Evolutionary conservation across 37 sponge, comb jelly and placozoan genomes (phyloP), one percentile per base, ranked within the genome.

Genomic region (Hexactinellida sp.): DNA sequence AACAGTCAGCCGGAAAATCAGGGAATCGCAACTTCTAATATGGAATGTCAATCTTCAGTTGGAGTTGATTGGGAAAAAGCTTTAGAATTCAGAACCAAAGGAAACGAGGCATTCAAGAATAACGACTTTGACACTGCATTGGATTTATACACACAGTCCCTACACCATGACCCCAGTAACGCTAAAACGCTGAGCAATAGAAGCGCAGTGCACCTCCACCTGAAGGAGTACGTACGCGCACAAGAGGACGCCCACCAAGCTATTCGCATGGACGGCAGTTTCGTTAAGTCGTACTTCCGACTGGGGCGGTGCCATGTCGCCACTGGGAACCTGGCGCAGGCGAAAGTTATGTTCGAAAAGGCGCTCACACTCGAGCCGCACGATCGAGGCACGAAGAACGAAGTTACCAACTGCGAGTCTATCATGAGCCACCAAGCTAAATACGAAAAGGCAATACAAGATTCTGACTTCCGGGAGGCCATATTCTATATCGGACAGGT

Each of bases 261-360:
- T n/a, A 87, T 96, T 9, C 24, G 25, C 23, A 36, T 85, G 36
- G 88, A 91, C 38, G 82, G 36, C 25, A 86, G 36, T 7, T 93
- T 85, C 39, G 84, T 90, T 21, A 88, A 88, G 95, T 94, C 92
- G 38, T 87, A 92, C 38, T 86, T 95, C 9, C 87, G 99, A 36
- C 88, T 91, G 38, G 96, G 91, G 23, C 92, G 92, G 86, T 95
- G 99, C 71, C 88, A 95, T 82, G 55, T 98, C 51, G 92, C 91
- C 54, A 0, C 92, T 55, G 99, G 99, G 0, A 93, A 95, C 83
- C 88, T 98, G 0, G 36, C 51, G 32, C 86, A 89, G 13, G 91
- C 99, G 3, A 87, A 87, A 23, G 89, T 89, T 37, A 85, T 55
- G 36, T 87, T 94, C 32, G 82, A 86, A 37, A 94, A 91, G 38